A percentile compares a stretch with the other conserved stretches of the same genome.
These are phyloP conservation scores for Drosophila funebris DNA, from an alignment of 1,140 invertebrate species.

Conservation along the genomic window DNA sequence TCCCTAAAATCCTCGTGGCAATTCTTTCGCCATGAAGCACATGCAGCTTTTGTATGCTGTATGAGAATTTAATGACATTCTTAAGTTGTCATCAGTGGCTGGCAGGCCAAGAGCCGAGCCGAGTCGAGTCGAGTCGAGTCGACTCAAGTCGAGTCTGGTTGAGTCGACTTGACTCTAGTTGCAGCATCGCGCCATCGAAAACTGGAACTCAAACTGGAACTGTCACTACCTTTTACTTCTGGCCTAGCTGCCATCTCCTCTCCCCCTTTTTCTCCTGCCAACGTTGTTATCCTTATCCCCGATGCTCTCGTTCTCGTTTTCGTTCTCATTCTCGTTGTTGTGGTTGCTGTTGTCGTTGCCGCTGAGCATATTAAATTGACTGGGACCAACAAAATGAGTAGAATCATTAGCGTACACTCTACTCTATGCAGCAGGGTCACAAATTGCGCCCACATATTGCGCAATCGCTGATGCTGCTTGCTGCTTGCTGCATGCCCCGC, in stretches of 20 bases:
- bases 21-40: slow-evolving; percentile 80
- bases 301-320: slow-evolving; percentile 21
- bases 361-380: slow-evolving; percentile 77
- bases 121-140: not conserved
- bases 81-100: slow-evolving; percentile 80
- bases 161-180: slow-evolving; percentile 39
- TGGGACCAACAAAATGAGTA: slow-evolving; percentile 77
- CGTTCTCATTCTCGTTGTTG: slow-evolving; percentile 20
- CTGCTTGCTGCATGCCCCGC: slow-evolving; percentile 28
- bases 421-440: slow-evolving; percentile 7
- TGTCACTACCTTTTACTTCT: slow-evolving; percentile 28
- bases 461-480: slow-evolving; percentile 48
- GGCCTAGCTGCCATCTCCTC: slow-evolving; percentile 11
- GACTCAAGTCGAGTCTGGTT: slow-evolving; percentile 18
- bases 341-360: slow-evolving; percentile 27
- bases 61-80: slow-evolving; percentile 82
- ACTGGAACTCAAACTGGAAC: slow-evolving; percentile 35
- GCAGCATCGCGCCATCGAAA: slow-evolving; percentile 59
- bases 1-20: slow-evolving; percentile 82
- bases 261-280: not conserved
- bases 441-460: slow-evolving; percentile 55
- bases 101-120: slow-evolving; percentile 35
- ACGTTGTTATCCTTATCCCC: slow-evolving; percentile 66
- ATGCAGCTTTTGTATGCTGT: slow-evolving; percentile 79
- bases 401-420: slow-evolving; percentile 74